Evolutionary conservation across 1,140 invertebrate genomes (phyloP).

Genomic region (Psix sp.): DNA sequence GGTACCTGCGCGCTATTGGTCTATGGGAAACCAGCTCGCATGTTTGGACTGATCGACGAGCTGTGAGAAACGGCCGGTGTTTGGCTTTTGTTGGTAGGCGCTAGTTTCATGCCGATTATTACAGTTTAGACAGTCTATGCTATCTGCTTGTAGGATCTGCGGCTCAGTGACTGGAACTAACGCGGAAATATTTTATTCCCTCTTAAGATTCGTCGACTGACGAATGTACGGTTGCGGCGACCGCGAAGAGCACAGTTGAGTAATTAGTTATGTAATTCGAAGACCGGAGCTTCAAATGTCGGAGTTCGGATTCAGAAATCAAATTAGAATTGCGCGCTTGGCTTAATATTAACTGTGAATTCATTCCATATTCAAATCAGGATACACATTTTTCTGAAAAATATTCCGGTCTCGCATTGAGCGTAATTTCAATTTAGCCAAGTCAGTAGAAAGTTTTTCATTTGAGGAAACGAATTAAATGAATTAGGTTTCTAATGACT

Average conservation of each 20-base stretch:
- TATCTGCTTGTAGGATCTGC: constrained; percentile 28
- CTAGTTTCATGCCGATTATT: constrained; percentile 44
- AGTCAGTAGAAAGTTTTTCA: too few species aligned
- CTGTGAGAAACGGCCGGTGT: constrained; percentile 24
- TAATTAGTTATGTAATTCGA: constrained; percentile 31
- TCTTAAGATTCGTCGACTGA: background rate
- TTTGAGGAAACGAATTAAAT: too few species aligned
- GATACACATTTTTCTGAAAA: too few species aligned
- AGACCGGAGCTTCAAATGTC: constrained; percentile 4
- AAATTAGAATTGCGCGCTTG: too few species aligned
- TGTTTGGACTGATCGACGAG: constrained; percentile 3
- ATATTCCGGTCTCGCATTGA: too few species aligned
- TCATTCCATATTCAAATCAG: too few species aligned
- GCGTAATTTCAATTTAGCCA: too few species aligned
- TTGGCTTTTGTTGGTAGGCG: constrained; percentile 29
- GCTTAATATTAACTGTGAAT: too few species aligned
- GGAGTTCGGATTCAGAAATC: too few species aligned
- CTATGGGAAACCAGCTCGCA: constrained; percentile 11
- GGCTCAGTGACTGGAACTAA: constrained; percentile 34
- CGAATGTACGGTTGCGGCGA: background rate
- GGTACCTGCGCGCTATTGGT: constrained; percentile 17
- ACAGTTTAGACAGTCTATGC: constrained; percentile 24
- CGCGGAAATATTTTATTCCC: constrained; percentile 36
- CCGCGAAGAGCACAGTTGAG: background rate
- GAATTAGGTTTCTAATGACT: too few species aligned